A percentile compares a stretch with the other conserved stretches of the same genome.
phyloP scores from a whole-genome alignment of 2,888 invertebrate species.

The Orchesella flavescens region DNA sequence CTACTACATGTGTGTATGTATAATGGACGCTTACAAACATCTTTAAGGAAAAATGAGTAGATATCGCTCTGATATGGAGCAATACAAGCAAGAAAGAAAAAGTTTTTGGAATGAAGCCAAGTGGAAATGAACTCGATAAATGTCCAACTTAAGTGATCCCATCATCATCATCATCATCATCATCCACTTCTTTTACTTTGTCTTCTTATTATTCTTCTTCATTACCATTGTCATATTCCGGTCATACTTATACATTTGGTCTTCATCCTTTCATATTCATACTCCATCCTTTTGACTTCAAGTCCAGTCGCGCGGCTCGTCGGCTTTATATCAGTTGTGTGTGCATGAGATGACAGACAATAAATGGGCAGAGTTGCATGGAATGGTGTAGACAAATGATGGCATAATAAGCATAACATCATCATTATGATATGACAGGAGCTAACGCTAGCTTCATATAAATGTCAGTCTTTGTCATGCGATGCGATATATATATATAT shows the following conservation, averaged over 20 bases:
- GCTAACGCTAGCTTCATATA: too few species aligned
- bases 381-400: background rate
- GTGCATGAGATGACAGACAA: constrained; percentile 14
- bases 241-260: too few species aligned
- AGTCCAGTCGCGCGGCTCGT: background rate
- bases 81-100: constrained; percentile 4
- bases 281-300: background rate
- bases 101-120: constrained; percentile 59
- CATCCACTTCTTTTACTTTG: constrained; percentile 16
- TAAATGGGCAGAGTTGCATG: constrained; percentile 8
- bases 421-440: too few species aligned
- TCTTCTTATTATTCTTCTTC: constrained; percentile 42
- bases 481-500: too few species aligned
- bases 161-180: constrained; percentile 50
- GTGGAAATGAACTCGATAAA: constrained; percentile 59
- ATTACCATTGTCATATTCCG: constrained; percentile 54
- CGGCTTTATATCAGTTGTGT: background rate
- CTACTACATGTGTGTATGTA: too few species aligned
- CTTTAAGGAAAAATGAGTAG: too few species aligned
- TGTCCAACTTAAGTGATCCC: constrained; percentile 62
- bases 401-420: too few species aligned
- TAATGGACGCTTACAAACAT: too few species aligned
- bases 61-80: too few species aligned
- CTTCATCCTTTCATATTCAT: constrained; percentile 1
- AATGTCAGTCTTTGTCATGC: too few species aligned